Evolutionary conservation across 2,888 invertebrate species (phyloP), one percentile per base, ranked within the genome.

Genomic region (Eupeodes luniger): DNA sequence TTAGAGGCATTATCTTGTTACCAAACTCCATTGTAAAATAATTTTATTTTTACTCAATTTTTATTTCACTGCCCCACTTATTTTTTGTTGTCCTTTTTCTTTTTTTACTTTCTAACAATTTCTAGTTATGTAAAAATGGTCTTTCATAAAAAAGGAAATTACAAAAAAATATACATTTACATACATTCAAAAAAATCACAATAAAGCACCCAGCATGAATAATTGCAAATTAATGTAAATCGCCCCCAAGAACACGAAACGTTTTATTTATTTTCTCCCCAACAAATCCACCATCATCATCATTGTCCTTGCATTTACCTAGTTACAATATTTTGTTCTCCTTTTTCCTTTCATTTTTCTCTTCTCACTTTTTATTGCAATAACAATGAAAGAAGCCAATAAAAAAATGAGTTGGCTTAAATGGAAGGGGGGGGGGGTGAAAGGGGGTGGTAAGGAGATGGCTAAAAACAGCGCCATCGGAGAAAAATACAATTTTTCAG

Each of bases 191-290:
- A 34, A 9, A 36, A 34, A 84, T 78, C 81, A 88, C 72, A 85
- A 85, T 88, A 88, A 85, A 81, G 74, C 69, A 77, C 84, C 62
- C 88, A 88, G 85, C 88, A 85, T 88, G 88, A 88, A 88, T 88
- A 85, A 88, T 88, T 88, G 88, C 88, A 85, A 88, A 88, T 88
- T 88, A 88, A 88, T 88, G 88, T 88, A 88, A 88, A 88, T 88
- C 88, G 85, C 70, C 62, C 55, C 70, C 64, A 61, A 27, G 57
- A 85, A 85, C 88, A 88, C 49, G 85, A 81, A 88, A 64, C 81
- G 64, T 88, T 88, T 85, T 85, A 81, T 81, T 79, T 88, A 85
- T 88, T 85, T 61, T 61, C 57, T 59, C 53, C 80, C 49, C 75
- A 49, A 57, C 76, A 70, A 81, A 66, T 74, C 82, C 79, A 57